Conservation (phyloP, 2,797 vertebrate genomes). For the Enteromius trimaculatus region DNA sequence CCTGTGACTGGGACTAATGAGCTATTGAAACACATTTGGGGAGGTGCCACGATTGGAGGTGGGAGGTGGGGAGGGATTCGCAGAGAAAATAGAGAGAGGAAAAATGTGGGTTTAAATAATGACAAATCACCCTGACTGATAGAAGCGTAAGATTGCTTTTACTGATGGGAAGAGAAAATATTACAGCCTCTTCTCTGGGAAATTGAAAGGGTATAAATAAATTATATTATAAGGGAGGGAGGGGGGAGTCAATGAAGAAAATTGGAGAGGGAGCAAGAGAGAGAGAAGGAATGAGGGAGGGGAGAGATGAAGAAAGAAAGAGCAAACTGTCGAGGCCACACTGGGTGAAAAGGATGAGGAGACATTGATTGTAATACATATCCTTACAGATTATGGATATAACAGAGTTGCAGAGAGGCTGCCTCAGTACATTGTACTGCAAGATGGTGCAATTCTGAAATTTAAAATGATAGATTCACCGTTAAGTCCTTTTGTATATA, state of each 20-base stretch:
- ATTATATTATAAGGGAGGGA: conserved; percentile 61
- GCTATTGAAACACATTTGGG: conserved; percentile 60
- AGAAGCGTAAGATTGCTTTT: conserved; percentile 64
- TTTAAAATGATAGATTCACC: neutral
- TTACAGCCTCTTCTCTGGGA: conserved; percentile 60
- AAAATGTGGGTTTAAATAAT: conserved; percentile 60
- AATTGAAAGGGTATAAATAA: conserved; percentile 67
- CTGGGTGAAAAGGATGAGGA: conserved; percentile 21
- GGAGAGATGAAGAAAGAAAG: conserved; percentile 38
- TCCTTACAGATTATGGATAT: conserved; percentile 8
- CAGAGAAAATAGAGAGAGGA: conserved; percentile 41
- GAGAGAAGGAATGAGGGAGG: conserved; percentile 45
- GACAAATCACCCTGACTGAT: conserved; percentile 63
- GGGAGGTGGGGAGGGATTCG: conserved; percentile 49
- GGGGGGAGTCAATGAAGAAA: conserved; percentile 49
- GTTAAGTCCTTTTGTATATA: neutral
- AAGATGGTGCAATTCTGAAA: neutral
- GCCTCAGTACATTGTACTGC: neutral
- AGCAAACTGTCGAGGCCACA: conserved; percentile 35
- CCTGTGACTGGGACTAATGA: conserved; percentile 64
- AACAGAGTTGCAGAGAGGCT: neutral
- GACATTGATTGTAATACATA: conserved; percentile 42
- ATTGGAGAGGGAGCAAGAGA: conserved; percentile 48
- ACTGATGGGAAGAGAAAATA: conserved; percentile 64
- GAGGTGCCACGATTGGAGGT: conserved; percentile 49